Evolutionary conservation across 2,113 vertebrate species (phyloP), one percentile per base, ranked within the genome.

Genomic region (Hydrolagus affinis): DNA sequence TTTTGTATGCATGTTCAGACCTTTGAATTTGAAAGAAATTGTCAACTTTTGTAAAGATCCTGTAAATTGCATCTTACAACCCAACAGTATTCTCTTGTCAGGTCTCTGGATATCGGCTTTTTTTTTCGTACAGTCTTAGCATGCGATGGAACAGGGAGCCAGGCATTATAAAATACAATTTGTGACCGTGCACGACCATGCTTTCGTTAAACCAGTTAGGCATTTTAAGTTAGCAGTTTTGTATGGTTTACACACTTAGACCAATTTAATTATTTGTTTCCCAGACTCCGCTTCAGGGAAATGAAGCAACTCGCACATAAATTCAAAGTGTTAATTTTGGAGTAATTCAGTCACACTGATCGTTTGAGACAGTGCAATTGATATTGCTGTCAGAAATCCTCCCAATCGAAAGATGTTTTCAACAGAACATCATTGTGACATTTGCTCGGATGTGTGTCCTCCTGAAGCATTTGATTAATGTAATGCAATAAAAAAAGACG

Each of bases 11-110:
- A 94, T 93, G 91, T 92, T 94, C 92, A 92, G 94, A 92, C 94
- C 94, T 94, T 96, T 95, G 95, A 95, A 96, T 96, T 94, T 95
- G 95, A 97, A 97, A 92, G 93, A 91, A 95, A 94, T 93, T 94
- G 93, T 95, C 95, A 93, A 96, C 91, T 93, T 93, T 92, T 91
- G 93, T 92, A 94, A 94, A 95, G 78, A 96, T 94, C 94, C 95
- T 94, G 94, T 92, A 95, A 95, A 97, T 96, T 96, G 94, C 92
- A 83, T 93, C 94, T 95, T 92, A 91, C 93, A 93, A 93, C 95
- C 94, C 93, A 94, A 93, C 90, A 94, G 93, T 90, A 89, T 88
- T 91, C 90, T 62, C 90, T 90, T 90, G 91, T 89, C 88, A 87
- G 89, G 91, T 90, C 92, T 89, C 89, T 93, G 92, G 92, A 93